phyloP scores from a whole-genome alignment of 1,140 invertebrate genomes.

The Rhynchophorus ferrugineus region DNA sequence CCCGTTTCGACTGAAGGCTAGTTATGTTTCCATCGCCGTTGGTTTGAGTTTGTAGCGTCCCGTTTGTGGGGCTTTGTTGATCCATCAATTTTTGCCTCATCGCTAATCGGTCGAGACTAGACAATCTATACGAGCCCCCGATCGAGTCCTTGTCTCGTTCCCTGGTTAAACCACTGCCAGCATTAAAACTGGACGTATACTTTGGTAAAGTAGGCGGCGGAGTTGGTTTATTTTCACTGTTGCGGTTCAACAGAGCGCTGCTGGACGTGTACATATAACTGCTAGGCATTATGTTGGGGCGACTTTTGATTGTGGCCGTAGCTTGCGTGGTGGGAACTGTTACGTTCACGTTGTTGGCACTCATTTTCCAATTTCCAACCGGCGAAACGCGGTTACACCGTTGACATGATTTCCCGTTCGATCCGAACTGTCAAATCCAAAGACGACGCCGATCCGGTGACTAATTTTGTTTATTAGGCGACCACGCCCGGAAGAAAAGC shows the following conservation, averaged over 20 bases:
- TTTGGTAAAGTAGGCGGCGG: slow-evolving; percentile 55
- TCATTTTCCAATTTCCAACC: slow-evolving; percentile 31
- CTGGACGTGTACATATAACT: slow-evolving; percentile 42
- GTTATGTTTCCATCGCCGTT: slow-evolving; percentile 22
- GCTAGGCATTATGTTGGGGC: slow-evolving; percentile 41
- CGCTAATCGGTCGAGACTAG: slow-evolving; percentile 57
- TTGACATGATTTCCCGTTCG: slow-evolving; percentile 13
- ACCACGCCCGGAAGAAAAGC: slow-evolving; percentile 19
- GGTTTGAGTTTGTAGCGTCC: slow-evolving; percentile 31
- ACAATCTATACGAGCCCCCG: slow-evolving; percentile 51
- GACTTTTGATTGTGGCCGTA: slow-evolving; percentile 39
- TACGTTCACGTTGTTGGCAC: slow-evolving; percentile 40
- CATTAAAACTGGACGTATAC: slow-evolving; percentile 52
- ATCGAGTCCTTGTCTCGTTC: slow-evolving; percentile 46
- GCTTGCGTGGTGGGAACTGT: slow-evolving; percentile 36
- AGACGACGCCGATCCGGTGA: slow-evolving; percentile 17
- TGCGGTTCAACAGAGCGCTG: slow-evolving; percentile 38
- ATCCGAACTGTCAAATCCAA: slow-evolving; percentile 8
- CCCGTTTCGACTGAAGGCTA: slow-evolving; percentile 36
- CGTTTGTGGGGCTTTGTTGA: slow-evolving; percentile 33
- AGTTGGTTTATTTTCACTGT: slow-evolving; percentile 42
- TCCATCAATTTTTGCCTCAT: slow-evolving; percentile 59
- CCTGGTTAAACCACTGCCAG: slow-evolving; percentile 44
- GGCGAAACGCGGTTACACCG: slow-evolving; percentile 10
- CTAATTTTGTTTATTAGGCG: slow-evolving; percentile 21